phyloP scores from a whole-genome alignment of 2,888 invertebrate species.

The Tillus elongatus region DNA sequence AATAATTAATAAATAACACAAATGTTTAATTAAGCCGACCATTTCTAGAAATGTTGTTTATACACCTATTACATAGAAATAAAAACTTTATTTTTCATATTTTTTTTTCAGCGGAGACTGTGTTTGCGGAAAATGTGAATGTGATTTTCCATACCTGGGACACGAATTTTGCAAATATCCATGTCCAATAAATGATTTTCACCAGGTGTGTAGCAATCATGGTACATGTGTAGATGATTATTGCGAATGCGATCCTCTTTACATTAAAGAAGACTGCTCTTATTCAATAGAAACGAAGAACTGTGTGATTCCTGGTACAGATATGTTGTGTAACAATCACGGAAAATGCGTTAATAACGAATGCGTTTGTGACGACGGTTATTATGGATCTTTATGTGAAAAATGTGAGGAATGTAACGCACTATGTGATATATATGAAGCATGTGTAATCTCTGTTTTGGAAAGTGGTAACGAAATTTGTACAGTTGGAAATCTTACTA shows the following conservation, averaged over 20 bases:
- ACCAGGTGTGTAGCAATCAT: constrained; percentile 10
- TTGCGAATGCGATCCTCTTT: constrained; percentile 9
- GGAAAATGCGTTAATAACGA: constrained; percentile 12
- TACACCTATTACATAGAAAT: too few relatives aligned
- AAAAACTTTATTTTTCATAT: too few relatives aligned
- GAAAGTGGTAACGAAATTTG: too few relatives aligned
- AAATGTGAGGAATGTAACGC: too few relatives aligned
- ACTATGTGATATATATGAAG: too few relatives aligned
- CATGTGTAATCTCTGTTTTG: too few relatives aligned
- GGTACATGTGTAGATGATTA: constrained; percentile 9
- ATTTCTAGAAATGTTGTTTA: too few relatives aligned
- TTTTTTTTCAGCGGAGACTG: constrained; percentile 13
- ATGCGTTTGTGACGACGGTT: constrained; percentile 10
- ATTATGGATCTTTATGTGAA: constrained; percentile 9
- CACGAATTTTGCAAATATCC: constrained; percentile 13
- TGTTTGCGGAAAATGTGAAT: constrained; percentile 12
- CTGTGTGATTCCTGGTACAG: constrained; percentile 11
- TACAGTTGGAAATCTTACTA: too few relatives aligned
- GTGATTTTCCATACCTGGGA: constrained; percentile 13
- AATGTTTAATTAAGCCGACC: too few relatives aligned
- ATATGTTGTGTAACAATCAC: constrained; percentile 12
- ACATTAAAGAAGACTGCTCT: constrained; percentile 8
- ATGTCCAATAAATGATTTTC: constrained; percentile 11
- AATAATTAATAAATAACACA: too few relatives aligned
- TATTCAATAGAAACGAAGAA: constrained; percentile 9